A percentile compares a stretch with the other conserved stretches of the same genome.
Evolutionary conservation across 2,797 vertebrate genomes (phyloP).

Genomic region (Sphaeramia orbicularis): DNA sequence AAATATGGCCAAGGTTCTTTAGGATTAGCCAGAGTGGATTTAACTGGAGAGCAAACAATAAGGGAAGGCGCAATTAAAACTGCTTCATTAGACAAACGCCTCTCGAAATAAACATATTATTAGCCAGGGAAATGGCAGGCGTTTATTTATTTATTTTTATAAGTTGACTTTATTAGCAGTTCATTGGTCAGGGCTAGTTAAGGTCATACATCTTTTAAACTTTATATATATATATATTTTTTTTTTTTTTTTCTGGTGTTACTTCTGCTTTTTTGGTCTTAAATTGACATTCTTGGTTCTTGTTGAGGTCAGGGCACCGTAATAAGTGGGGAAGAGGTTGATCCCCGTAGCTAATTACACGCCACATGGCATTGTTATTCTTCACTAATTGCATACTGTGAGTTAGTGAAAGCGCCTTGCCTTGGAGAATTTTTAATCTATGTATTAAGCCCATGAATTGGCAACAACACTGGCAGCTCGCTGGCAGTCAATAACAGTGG

Average conservation of each 20-base stretch:
- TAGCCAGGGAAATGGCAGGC: slow-evolving; percentile 36
- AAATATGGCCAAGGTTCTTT: slow-evolving; percentile 74
- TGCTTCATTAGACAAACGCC: slow-evolving; percentile 73
- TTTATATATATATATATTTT: too few relatives aligned
- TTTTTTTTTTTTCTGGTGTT: slow-evolving; percentile 21
- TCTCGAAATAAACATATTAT: slow-evolving; percentile 66
- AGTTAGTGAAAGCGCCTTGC: slow-evolving; percentile 56
- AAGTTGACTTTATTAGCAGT: slow-evolving; percentile 53
- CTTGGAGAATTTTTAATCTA: slow-evolving; percentile 72
- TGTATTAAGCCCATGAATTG: slow-evolving; percentile 61
- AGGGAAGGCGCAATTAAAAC: slow-evolving; percentile 72
- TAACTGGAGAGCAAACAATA: slow-evolving; percentile 74
- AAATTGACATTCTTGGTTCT: slow-evolving; percentile 70
- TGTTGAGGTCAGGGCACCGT: slow-evolving; percentile 68
- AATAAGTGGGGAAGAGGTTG: slow-evolving; percentile 68
- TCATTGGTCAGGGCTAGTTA: slow-evolving; percentile 31
- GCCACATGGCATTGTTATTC: slow-evolving; percentile 81
- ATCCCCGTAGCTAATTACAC: slow-evolving; percentile 78
- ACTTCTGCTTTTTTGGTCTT: slow-evolving; percentile 28
- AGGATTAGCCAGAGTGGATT: slow-evolving; percentile 81
- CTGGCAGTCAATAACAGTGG: slow-evolving; percentile 30
- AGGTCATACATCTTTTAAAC: slow-evolving; percentile 57
- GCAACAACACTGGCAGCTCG: slow-evolving; percentile 41
- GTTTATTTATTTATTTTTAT: slow-evolving; percentile 6
- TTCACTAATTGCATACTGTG: slow-evolving; percentile 77